Evolutionary conservation across 2,888 invertebrate species (phyloP).

Genomic region (Diabrotica balteata): DNA sequence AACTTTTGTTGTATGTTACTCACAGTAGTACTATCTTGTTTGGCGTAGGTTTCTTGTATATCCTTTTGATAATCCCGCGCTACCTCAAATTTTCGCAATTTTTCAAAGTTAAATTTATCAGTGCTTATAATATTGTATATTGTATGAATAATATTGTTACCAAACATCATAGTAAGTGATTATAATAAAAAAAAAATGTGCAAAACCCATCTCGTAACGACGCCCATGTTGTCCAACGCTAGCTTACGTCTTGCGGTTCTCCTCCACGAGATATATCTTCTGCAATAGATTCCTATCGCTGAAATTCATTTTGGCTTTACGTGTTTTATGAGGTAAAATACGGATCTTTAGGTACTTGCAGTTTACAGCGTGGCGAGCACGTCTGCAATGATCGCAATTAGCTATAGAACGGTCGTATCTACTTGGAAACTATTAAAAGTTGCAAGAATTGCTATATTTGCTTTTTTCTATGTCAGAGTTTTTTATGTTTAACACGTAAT

Average conservation of each 20-base stretch:
- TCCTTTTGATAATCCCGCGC: too few relatives aligned
- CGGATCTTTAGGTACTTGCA: constrained; percentile 25
- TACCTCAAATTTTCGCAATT: too few relatives aligned
- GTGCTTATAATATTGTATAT: too few relatives aligned
- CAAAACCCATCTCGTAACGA: background rate
- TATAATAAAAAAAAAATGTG: too few relatives aligned
- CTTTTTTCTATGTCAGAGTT: too few relatives aligned
- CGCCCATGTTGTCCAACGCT: constrained; percentile 3
- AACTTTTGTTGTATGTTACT: too few relatives aligned
- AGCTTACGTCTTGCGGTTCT: constrained; percentile 12
- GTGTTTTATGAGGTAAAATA: constrained; percentile 26
- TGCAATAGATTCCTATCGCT: constrained; percentile 24
- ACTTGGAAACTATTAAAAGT: constrained; percentile 3
- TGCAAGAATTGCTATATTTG: background rate
- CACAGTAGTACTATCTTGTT: too few relatives aligned
- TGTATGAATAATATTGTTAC: too few relatives aligned
- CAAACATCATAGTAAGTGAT: too few relatives aligned
- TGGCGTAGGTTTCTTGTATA: too few relatives aligned
- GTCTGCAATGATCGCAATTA: constrained; percentile 13
- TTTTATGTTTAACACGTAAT: too few relatives aligned
- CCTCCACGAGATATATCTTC: constrained; percentile 22
- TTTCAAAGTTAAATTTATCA: too few relatives aligned
- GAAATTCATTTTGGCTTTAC: constrained; percentile 24
- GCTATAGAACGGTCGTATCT: constrained; percentile 4
- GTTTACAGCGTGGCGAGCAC: constrained; percentile 20